phyloP scores from a whole-genome alignment of 2,888 invertebrate genomes.

The Muscina levida region DNA sequence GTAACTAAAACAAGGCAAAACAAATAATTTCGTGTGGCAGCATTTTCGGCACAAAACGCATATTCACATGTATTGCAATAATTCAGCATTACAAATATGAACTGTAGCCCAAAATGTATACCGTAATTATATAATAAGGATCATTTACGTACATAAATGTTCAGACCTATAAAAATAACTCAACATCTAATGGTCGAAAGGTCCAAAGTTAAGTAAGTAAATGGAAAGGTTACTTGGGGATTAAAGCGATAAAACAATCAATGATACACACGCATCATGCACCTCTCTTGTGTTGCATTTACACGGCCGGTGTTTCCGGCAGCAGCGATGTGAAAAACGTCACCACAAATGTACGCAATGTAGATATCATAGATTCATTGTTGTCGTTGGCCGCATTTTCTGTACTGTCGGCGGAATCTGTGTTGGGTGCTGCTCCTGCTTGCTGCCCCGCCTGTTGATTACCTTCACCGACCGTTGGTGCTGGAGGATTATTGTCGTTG shows the following conservation, averaged over 20 bases:
- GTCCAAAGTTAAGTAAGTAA: neutral
- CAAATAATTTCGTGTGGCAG: neutral
- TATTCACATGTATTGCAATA: neutral
- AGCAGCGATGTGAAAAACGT: constrained; percentile 96
- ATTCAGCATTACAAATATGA: neutral
- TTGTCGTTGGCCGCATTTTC: constrained; percentile 76
- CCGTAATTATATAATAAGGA: constrained; percentile 21
- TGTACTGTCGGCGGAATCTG: constrained; percentile 62
- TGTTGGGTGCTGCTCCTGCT: constrained; percentile 62
- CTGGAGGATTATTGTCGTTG: constrained; percentile 43
- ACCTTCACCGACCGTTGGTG: constrained; percentile 48
- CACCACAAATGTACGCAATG: constrained; percentile 94
- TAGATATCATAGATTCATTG: constrained; percentile 85
- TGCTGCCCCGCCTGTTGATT: constrained; percentile 40
- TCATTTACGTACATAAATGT: neutral
- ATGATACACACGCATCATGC: neutral
- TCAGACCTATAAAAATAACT: neutral
- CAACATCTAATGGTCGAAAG: constrained; percentile 12
- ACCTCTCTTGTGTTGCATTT: constrained; percentile 18
- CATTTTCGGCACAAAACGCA: neutral
- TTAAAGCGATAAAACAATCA: constrained; percentile 9
- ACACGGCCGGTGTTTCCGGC: constrained; percentile 88
- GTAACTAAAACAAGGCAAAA: neutral
- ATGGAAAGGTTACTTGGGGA: neutral
- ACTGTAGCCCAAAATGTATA: constrained; percentile 11